Base-by-base conservation (phyloP, 2,797 vertebrate genomes). In the Acridotheres tristis region DNA sequence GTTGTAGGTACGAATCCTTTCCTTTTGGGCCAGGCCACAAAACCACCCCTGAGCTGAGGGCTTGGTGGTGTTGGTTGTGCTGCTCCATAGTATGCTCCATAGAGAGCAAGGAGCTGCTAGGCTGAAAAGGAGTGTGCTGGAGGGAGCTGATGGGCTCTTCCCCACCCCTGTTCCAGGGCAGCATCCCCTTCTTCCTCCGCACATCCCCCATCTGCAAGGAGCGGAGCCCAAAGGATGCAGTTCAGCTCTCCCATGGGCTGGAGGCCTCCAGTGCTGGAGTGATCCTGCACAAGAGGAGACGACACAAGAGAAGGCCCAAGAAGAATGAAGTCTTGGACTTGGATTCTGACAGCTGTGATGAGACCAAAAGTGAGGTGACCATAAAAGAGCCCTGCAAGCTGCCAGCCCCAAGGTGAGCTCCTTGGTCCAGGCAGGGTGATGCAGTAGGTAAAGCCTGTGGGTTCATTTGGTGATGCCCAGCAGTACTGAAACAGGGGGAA, bases 191-290 rank as follows among this genome's bases (percentile, higher is more conserved):
- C 26, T 62, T 97, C 90, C 97, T 99, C 47, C 98, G 98, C 96
- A 99, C 98, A 0, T 99, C 99, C 11, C 99, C 99, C 21, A 98
- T 99, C 93, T 97, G 97, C 20, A 95, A 38, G 8, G 97, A 98
- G 17, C 38, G 13, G 59, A 82, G 88, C 6, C 96, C 87, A 1
- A 92, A 96, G 29, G 74, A 55, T 19, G 26, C 50, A 14, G 38
- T n/a, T 14, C 94, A 65, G n/a, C 54, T 86, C 32, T 88, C 57
- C 25, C 16, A 5, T 11, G 92, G 69, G 45, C 91, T 80, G 84
- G 11, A 88, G 1, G 78, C 91, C n/a, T 79, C 74, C 10, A 68
- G 90, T 1, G 0, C 54, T 4, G 84, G 84, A 12, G 17, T 13
- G 3, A 90, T 69, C 1, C 61, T 73, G 7, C 96, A 75, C 80